Evolutionary conservation across 2,797 vertebrate species (phyloP).

Genomic region (Betta splendens): DNA sequence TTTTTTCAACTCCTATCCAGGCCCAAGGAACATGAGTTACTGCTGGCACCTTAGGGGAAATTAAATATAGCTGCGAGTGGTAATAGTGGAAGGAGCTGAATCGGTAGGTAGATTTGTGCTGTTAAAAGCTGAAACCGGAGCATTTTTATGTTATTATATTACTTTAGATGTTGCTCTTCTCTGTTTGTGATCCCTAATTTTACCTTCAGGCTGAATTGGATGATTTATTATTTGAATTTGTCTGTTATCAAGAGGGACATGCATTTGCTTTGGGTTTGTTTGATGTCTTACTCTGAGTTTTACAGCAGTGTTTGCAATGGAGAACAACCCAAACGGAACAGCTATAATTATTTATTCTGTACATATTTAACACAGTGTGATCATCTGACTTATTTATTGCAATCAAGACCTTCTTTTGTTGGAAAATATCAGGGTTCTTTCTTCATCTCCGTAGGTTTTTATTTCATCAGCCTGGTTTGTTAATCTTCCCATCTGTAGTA

Average conservation of each 20-base stretch:
- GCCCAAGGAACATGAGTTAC: constrained; percentile 16
- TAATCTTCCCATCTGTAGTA: constrained; percentile 18
- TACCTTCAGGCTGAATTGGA: background rate
- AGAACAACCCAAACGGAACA: background rate
- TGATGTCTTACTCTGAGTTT: background rate
- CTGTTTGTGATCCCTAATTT: constrained; percentile 13
- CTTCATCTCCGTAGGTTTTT: constrained; percentile 2
- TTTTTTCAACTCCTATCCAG: constrained; percentile 11
- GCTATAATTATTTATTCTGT: background rate
- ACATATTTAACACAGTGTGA: constrained; percentile 17
- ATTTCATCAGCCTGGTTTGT: constrained; percentile 8
- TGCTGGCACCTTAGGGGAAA: constrained; percentile 24
- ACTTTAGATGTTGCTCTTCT: constrained; percentile 6
- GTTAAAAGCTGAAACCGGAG: constrained; percentile 5
- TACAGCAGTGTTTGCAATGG: background rate
- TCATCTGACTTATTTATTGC: constrained; percentile 1
- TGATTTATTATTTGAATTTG: background rate
- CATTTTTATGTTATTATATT: constrained; percentile 7
- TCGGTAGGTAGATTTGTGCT: no score
- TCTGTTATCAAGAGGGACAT: background rate
- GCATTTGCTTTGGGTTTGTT: background rate
- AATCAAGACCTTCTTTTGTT: constrained; percentile 19
- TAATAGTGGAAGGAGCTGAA: constrained; percentile 4
- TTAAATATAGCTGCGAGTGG: constrained; percentile 11
- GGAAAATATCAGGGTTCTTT: constrained; percentile 16